A percentile compares a stretch with the other conserved stretches of the same genome.
phyloP scores from a whole-genome alignment of 1,140 invertebrate species.

The Cotesia chilonis region DNA sequence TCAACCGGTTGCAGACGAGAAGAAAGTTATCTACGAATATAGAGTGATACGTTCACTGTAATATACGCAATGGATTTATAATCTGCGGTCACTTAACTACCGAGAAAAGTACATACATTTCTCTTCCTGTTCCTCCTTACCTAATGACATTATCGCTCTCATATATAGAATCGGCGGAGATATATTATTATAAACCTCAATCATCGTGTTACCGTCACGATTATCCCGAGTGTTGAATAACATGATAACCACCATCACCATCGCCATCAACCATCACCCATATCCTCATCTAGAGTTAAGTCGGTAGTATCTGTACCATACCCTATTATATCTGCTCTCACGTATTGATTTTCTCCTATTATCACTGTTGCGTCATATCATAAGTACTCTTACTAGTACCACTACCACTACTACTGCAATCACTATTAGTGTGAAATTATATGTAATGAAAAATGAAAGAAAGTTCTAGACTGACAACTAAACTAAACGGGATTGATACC shows the following conservation, averaged over 20 bases:
- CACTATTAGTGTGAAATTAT: no score
- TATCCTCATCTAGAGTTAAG: not conserved
- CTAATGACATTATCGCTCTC: not conserved
- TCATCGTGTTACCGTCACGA: constrained; percentile 22
- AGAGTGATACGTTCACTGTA: not conserved
- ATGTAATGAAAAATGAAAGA: not conserved
- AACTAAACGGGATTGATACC: not conserved
- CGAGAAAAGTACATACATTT: constrained; percentile 15
- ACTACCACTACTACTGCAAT: no score
- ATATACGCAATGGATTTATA: not conserved
- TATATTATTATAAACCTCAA: constrained; percentile 21
- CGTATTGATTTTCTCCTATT: no score
- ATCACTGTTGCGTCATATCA: no score
- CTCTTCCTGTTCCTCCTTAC: constrained; percentile 21
- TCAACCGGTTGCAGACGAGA: constrained; percentile 1
- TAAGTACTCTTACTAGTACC: no score
- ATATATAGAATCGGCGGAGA: not conserved
- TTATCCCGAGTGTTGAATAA: constrained; percentile 21
- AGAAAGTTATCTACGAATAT: not conserved
- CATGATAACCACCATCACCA: not conserved
- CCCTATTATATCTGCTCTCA: no score
- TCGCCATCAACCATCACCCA: not conserved
- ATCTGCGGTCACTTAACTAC: not conserved
- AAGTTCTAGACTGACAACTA: not conserved
- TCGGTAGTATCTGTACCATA: no score